Evolutionary conservation across 2,888 invertebrate species (phyloP).

Genomic region (Chrysopilus asiliformis): DNA sequence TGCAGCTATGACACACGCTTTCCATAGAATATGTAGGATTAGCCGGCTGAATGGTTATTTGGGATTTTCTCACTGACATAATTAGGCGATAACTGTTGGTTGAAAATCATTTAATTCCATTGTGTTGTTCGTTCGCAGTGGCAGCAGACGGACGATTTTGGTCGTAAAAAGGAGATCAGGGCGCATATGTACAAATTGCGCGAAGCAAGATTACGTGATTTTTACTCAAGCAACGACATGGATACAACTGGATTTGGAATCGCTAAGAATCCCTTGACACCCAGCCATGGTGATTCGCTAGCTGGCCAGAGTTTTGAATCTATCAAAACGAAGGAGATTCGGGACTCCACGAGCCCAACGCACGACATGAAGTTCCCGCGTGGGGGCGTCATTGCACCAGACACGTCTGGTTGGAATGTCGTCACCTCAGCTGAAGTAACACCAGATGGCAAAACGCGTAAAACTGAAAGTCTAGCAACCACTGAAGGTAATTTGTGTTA

Average conservation of each 20-base stretch:
- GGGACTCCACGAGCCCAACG: conserved; percentile 63
- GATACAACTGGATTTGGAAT: conserved; percentile 34
- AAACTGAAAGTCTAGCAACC: conserved; percentile 46
- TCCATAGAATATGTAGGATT: neutral
- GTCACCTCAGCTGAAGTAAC: conserved; percentile 47
- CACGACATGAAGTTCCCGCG: conserved; percentile 32
- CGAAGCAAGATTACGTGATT: conserved; percentile 62
- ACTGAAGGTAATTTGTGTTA: conserved; percentile 39
- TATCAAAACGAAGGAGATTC: conserved; percentile 63
- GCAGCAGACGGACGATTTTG: conserved; percentile 77
- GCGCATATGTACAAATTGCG: conserved; percentile 73
- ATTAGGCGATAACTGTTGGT: too few species aligned
- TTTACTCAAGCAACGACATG: conserved; percentile 46
- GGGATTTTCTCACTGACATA: too few species aligned
- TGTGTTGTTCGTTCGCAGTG: conserved; percentile 44
- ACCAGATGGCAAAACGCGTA: conserved; percentile 50
- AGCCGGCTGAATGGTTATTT: neutral
- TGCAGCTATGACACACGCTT: too few species aligned
- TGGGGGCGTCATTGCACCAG: conserved; percentile 21
- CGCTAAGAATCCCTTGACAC: conserved; percentile 31
- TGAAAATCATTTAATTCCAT: conserved; percentile 3
- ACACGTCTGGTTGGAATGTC: conserved; percentile 52
- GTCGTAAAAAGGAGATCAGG: conserved; percentile 73
- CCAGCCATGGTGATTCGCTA: conserved; percentile 54
- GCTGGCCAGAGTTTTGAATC: conserved; percentile 65